Conservation (phyloP, 2,797 vertebrate genomes). For the Sebastiscus tertius region DNA sequence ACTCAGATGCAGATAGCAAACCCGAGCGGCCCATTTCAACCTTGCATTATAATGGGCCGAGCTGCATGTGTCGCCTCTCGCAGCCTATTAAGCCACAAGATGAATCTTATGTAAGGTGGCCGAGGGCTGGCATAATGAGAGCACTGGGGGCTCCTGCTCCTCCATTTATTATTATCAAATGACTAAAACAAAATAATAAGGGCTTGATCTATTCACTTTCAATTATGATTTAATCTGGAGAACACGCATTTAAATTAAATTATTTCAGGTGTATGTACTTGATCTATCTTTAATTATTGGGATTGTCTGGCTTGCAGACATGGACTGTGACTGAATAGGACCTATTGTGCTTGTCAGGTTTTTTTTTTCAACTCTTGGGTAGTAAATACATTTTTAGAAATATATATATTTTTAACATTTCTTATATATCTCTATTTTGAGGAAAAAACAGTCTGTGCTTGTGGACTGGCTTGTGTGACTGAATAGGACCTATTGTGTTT, state of each 20-base stretch:
- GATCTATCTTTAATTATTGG: constrained; percentile 57
- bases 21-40: constrained; percentile 90
- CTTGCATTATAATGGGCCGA: constrained; percentile 95
- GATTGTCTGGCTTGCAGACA: constrained; percentile 17
- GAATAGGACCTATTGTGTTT: too few species aligned
- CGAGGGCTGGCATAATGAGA: constrained; percentile 69
- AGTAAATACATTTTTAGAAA: neutral
- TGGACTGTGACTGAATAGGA: neutral
- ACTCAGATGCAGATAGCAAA: constrained; percentile 95
- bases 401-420: neutral
- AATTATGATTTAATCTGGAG: constrained; percentile 71
- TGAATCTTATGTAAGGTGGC: constrained; percentile 80
- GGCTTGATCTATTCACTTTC: constrained; percentile 68
- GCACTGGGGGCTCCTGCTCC: constrained; percentile 55
- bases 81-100: constrained; percentile 93
- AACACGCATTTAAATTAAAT: constrained; percentile 60
- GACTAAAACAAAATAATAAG: constrained; percentile 77
- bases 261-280: constrained; percentile 70
- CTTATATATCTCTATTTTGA: neutral
- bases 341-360: neutral
- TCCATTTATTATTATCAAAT: constrained; percentile 73
- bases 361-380: neutral
- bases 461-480: neutral
- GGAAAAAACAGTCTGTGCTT: neutral
- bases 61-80: constrained; percentile 90